These are phyloP conservation scores for Chionomys nivalis DNA, from an alignment of 2,113 vertebrate genomes.

Conservation along the genomic window DNA sequence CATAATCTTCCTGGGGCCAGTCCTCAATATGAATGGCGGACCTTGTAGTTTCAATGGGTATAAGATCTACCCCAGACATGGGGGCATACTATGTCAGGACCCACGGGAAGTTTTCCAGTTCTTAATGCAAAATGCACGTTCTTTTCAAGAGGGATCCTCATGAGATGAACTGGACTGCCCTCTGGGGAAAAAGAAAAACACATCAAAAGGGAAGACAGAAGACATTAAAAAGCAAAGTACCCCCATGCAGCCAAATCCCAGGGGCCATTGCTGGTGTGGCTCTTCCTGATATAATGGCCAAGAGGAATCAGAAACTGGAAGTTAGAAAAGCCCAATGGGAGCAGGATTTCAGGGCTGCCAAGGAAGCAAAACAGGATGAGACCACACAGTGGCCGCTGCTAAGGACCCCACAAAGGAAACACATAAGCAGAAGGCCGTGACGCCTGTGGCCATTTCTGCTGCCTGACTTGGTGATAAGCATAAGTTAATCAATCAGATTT, in stretches of 20 bases:
- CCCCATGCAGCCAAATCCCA: background rate
- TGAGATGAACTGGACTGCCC: background rate
- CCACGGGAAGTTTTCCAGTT: background rate
- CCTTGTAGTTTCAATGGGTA: background rate
- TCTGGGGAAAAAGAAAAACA: background rate
- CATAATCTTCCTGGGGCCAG: background rate
- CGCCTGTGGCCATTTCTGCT: background rate
- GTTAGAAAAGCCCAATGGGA: background rate
- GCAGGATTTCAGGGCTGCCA: background rate
- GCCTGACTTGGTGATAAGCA: background rate
- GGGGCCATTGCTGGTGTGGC: background rate
- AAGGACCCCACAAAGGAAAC: background rate
- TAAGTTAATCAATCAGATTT: background rate
- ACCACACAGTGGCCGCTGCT: background rate
- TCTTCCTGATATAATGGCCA: background rate
- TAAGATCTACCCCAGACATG: background rate
- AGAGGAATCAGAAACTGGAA: background rate
- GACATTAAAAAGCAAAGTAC: background rate
- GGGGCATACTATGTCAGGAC: background rate
- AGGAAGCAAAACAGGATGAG: background rate
- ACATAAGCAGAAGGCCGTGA: background rate
- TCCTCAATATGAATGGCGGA: background rate
- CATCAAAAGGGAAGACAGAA: background rate
- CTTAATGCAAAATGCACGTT: background rate
- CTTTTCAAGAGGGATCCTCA: background rate